A percentile compares a stretch with the other conserved stretches of the same genome.
Evolutionary conservation across 2,797 vertebrate species (phyloP).

Genomic region (Sciaenops ocellatus): DNA sequence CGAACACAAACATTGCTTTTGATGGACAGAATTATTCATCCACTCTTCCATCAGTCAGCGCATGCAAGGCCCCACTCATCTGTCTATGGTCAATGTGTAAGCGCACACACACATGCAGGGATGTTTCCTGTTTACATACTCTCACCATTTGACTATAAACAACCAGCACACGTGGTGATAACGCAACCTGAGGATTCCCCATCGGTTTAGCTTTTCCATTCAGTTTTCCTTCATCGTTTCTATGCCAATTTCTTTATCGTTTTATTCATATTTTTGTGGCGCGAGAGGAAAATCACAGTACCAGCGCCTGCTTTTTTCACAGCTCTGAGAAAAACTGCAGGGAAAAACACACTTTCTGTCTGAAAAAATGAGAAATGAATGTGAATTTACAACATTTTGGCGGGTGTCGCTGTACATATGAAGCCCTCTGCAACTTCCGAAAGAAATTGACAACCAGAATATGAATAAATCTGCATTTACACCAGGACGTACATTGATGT

Average conservation of each 20-base stretch:
- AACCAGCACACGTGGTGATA: neutral
- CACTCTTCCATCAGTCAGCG: neutral
- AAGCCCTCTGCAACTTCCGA: neutral
- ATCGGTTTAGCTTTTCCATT: neutral
- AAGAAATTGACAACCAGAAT: neutral
- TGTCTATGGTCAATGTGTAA: neutral
- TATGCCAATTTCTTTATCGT: neutral
- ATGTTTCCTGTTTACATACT: constrained; percentile 25
- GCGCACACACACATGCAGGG: neutral
- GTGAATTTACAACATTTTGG: neutral
- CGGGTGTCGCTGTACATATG: no score
- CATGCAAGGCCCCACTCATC: neutral
- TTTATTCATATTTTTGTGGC: neutral
- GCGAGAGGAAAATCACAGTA: neutral
- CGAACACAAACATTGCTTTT: neutral
- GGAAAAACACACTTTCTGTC: neutral
- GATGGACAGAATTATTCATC: constrained; percentile 6
- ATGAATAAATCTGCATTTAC: neutral
- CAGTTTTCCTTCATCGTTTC: no score
- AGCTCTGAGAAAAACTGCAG: neutral
- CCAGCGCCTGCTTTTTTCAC: neutral
- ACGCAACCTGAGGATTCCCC: neutral
- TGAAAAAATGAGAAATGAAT: no score
- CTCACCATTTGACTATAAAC: constrained; percentile 7
- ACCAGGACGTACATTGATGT: neutral